phyloP scores from a whole-genome alignment of 2,797 vertebrate species.

The Anguilla marmorata region DNA sequence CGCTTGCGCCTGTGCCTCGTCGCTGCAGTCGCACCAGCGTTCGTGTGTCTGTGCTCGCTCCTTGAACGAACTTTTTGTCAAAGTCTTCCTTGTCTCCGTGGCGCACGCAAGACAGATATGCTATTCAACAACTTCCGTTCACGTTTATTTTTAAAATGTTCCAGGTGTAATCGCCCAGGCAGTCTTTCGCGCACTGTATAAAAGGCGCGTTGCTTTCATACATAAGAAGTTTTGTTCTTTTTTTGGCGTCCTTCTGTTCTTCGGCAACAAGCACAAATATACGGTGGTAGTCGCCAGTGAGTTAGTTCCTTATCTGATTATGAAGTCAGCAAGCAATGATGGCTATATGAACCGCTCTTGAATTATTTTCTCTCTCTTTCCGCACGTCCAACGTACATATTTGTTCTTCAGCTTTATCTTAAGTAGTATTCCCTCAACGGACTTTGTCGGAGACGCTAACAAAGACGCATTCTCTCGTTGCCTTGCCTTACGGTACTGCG shows the following conservation, averaged over 20 bases:
- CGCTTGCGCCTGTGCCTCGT: slow-evolving; percentile 34
- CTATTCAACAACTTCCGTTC: slow-evolving; percentile 40
- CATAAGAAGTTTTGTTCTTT: slow-evolving; percentile 40
- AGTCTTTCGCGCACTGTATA: not conserved
- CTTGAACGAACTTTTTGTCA: slow-evolving; percentile 40
- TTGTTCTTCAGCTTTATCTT: slow-evolving; percentile 16
- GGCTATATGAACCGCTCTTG: not conserved
- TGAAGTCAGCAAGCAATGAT: slow-evolving; percentile 27
- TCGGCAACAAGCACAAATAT: slow-evolving; percentile 36
- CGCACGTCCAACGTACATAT: not conserved
- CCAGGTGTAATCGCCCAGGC: not conserved
- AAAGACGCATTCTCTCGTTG: slow-evolving; percentile 35
- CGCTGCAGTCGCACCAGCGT: slow-evolving; percentile 19
- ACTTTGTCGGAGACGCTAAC: slow-evolving; percentile 22
- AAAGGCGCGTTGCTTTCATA: slow-evolving; percentile 4
- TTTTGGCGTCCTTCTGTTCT: slow-evolving; percentile 40
- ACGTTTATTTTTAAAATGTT: slow-evolving; percentile 29
- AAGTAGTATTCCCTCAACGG: slow-evolving; percentile 10
- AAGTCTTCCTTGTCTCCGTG: slow-evolving; percentile 40
- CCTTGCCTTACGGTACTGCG: slow-evolving; percentile 49
- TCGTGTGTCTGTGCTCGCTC: slow-evolving; percentile 20
- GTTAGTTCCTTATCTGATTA: slow-evolving; percentile 36
- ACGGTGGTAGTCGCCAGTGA: slow-evolving; percentile 45
- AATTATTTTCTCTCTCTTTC: not conserved
- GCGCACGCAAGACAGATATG: slow-evolving; percentile 26